Evolutionary conservation across 2,888 invertebrate species (phyloP), one percentile per base, ranked within the genome.

Genomic region (Dryococelus australis): DNA sequence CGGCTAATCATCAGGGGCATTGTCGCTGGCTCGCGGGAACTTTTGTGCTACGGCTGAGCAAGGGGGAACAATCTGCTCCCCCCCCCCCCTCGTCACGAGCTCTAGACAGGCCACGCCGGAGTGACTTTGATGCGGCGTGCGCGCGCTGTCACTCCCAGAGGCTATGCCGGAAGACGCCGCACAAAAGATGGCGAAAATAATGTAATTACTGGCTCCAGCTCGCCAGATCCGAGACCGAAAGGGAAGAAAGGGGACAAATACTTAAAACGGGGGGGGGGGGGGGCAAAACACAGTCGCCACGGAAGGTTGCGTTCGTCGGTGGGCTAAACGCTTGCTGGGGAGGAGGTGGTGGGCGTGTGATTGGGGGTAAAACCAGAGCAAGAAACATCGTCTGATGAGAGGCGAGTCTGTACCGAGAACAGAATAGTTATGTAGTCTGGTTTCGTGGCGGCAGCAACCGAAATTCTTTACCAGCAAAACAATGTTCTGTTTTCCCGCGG

Each of bases 121-220:
- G 85, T 85, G 51, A 85, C 85, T 85, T 51, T 43, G 85, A 43
- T 35, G 85, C 51, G 85, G 47, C 43, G 51, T 43, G 51, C 51
- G 85, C 51, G 43, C 51, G 51, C 51, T 85, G 51, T 51, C 85
- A 51, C n/a, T 43, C 47, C 47, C 35, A 26, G 85, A 24, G 16
- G 51, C 35, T 26, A n/a, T n/a, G 85, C 47, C 26, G 43, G 47
- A 27, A 43, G 26, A n/a, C 85, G 85, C 20, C 43, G 51, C 43
- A 51, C 85, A 51, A 43, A 51, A 27, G 85, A 20, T 47, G 85
- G 43, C 85, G 85, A 85, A 85, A 51, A 43, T 65, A 65, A 65
- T 65, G 65, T 65, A 65, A 65, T 65, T 65, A 65, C 65, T 65
- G 65, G 65, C 10, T 65, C 65, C 65, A 65, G 65, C 16, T 65